phyloP scores from a whole-genome alignment of 2,888 invertebrate genomes.

The Zaprionus obscuricornis region DNA sequence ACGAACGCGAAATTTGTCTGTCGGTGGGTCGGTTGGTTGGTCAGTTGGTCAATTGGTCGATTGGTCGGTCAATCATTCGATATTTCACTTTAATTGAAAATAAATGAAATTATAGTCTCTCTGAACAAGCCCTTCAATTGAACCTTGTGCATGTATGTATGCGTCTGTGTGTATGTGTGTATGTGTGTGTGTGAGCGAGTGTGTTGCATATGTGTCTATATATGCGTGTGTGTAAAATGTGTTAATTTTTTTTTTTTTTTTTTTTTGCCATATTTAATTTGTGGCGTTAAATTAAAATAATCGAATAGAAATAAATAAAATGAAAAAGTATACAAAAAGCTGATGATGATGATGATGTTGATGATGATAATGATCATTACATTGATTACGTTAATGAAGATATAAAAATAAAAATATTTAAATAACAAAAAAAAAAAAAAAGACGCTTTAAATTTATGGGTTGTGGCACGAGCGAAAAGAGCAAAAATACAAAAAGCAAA shows the following conservation, averaged over 20 bases:
- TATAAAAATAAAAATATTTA: not conserved
- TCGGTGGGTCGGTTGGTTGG: too few species aligned
- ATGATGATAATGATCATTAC: too few species aligned
- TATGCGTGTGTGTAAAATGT: not conserved
- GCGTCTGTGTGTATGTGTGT: not conserved
- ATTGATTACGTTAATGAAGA: too few species aligned
- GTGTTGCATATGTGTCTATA: not conserved
- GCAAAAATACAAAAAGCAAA: not conserved
- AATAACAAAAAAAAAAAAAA: conserved; percentile 13
- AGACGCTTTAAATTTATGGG: conserved; percentile 58
- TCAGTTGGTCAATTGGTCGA: too few species aligned
- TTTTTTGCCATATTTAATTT: conserved; percentile 58
- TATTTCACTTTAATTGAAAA: conserved; percentile 57
- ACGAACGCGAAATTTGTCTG: too few species aligned
- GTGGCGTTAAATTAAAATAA: conserved; percentile 62
- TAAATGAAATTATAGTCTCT: conserved; percentile 53
- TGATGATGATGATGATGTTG: too few species aligned
- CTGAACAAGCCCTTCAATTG: not conserved
- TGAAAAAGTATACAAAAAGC: too few species aligned
- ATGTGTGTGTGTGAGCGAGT: not conserved
- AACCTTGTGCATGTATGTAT: not conserved
- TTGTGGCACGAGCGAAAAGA: conserved; percentile 46
- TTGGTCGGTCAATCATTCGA: too few species aligned
- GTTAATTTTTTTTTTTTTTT: conserved; percentile 2
- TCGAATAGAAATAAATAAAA: conserved; percentile 42